Evolutionary conservation across 1,140 invertebrate species (phyloP), one percentile per base, ranked within the genome.

Genomic region (Dinoponera quadriceps): DNA sequence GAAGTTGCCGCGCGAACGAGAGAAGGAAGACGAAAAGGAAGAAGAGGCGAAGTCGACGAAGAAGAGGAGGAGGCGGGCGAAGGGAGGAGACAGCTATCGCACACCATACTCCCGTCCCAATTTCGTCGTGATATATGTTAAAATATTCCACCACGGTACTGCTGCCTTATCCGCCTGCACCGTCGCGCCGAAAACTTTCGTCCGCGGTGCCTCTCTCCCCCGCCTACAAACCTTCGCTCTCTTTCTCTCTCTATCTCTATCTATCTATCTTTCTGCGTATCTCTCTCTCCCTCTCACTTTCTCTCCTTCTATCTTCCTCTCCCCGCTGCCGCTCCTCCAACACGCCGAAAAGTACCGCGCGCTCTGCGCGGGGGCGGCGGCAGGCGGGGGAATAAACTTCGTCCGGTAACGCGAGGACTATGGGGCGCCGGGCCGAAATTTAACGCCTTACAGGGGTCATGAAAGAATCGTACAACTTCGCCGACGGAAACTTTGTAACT

Each of bases 351-450:
- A 83, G 83, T 68, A 63, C 54, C 29, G n/a, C 55, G 74, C 44
- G 80, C 44, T 29, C 62, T 38, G 57, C 71, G 55, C 55, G 48
- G 48, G 18, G 57, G 3, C 29, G 29, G 66, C n/a, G 16, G n/a
- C 18, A 60, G 54, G 59, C 60, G 55, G 59, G 65, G 59, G 75
- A 84, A 59, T 38, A 81, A 85, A 88, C 68, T 88, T 88, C 65
- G 72, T 78, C 72, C 54, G 63, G 88, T 92, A 92, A 92, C 88
- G 91, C 88, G 90, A 88, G 66, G 86, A 92, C 88, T 85, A 90
- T 90, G 74, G 78, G 75, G 49, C 84, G 83, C 48, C 62, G 57
- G 48, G 59, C 72, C 44, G 82, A 85, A 91, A 90, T 91, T 89
- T 87, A 89, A 91, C 85, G 82, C 78, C 83, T 85, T 78, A 66